A percentile compares a stretch with the other conserved stretches of the same genome.
These are phyloP conservation scores for Ctenodactylus gundi DNA, from an alignment of 2,113 vertebrate genomes.

Conservation along the genomic window DNA sequence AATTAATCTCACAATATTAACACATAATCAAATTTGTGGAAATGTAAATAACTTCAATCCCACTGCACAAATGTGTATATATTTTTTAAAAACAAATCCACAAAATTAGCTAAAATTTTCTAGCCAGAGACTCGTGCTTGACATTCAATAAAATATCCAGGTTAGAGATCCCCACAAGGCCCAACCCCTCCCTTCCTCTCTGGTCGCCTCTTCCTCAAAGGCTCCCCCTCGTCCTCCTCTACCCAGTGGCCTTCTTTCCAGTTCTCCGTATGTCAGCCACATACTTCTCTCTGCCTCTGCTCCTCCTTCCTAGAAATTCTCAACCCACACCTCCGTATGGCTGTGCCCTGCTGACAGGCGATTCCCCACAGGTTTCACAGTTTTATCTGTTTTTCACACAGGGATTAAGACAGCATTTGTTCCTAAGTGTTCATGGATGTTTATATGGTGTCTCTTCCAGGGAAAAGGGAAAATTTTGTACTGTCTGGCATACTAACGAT, in stretches of 20 bases:
- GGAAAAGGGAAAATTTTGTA: neutral
- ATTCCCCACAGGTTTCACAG: neutral
- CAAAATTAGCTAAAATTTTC: neutral
- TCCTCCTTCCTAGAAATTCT: neutral
- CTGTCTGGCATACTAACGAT: neutral
- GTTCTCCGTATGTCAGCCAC: neutral
- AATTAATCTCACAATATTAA: neutral
- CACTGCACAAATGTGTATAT: neutral
- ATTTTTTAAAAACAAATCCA: neutral
- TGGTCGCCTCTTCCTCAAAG: neutral
- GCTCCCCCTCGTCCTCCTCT: neutral
- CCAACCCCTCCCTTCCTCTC: neutral
- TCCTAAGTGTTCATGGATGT: neutral
- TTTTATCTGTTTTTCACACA: neutral
- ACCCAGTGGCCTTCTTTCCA: neutral
- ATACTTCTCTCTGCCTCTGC: neutral
- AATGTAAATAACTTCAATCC: constrained; percentile 4
- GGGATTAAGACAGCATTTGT: neutral
- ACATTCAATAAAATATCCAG: neutral
- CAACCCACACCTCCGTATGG: neutral
- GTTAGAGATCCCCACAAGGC: neutral
- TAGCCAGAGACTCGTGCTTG: neutral
- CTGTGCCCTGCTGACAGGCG: neutral
- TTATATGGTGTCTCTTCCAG: neutral
- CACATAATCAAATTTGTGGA: neutral